phyloP scores from a whole-genome alignment of 2,888 invertebrate genomes.

The Nemotelus pantherinus region DNA sequence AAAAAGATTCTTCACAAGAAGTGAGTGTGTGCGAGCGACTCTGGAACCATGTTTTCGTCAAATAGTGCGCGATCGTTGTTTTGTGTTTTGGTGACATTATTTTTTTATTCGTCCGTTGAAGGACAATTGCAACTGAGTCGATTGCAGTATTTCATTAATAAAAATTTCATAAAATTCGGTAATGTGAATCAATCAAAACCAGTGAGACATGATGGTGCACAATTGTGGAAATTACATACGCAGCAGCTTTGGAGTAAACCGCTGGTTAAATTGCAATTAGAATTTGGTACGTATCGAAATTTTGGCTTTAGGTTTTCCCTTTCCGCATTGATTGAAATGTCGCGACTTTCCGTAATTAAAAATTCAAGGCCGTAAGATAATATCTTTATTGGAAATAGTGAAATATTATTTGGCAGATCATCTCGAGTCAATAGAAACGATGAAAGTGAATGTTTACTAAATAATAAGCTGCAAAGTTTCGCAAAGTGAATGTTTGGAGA shows the following conservation, averaged over 20 bases:
- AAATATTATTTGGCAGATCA: too few relatives aligned
- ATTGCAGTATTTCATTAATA: slow-evolving; percentile 38
- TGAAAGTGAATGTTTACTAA: too few relatives aligned
- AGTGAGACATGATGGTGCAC: slow-evolving; percentile 67
- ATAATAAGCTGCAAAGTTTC: too few relatives aligned
- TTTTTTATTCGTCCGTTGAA: background rate
- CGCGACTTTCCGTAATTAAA: too few relatives aligned
- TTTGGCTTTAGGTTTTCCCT: too few relatives aligned
- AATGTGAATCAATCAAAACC: slow-evolving; percentile 35
- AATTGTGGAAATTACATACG: slow-evolving; percentile 75
- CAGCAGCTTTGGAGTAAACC: slow-evolving; percentile 48
- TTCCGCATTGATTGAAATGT: too few relatives aligned
- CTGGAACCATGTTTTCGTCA: background rate
- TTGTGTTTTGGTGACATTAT: slow-evolving; percentile 21
- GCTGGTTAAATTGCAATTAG: slow-evolving; percentile 34
- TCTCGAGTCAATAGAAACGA: too few relatives aligned
- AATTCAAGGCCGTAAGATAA: too few relatives aligned
- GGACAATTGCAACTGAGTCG: slow-evolving; percentile 38
- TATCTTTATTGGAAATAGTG: too few relatives aligned
- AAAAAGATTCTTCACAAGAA: too few relatives aligned
- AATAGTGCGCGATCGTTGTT: slow-evolving; percentile 10
- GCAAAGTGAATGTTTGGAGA: too few relatives aligned
- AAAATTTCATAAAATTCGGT: slow-evolving; percentile 40
- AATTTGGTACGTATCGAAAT: slow-evolving; percentile 26
- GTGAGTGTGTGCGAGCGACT: too few relatives aligned